These are phyloP conservation scores for Yponomeuta malinellus DNA, from an alignment of 2,888 invertebrate genomes.

Conservation along the genomic window DNA sequence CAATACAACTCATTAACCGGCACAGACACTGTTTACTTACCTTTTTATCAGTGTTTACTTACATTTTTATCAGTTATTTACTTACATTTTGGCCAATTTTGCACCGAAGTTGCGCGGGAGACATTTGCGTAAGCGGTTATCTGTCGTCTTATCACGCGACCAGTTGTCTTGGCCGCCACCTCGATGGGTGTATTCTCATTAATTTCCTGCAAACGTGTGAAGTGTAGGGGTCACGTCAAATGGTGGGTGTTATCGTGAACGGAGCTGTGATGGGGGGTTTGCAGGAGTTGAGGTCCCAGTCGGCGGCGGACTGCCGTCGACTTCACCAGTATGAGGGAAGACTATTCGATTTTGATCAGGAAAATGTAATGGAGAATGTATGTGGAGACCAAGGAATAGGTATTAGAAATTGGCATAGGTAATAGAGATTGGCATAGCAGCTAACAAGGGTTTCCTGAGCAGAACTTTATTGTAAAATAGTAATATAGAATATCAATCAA, in stretches of 20 bases:
- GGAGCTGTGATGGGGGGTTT: conserved; percentile 57
- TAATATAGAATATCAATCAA: too few relatives aligned
- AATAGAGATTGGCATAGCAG: too few relatives aligned
- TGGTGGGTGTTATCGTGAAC: conserved; percentile 46
- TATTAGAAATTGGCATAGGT: too few relatives aligned
- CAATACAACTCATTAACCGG: neutral
- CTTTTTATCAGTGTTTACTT: conserved; percentile 40
- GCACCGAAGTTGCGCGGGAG: conserved; percentile 39
- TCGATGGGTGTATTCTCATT: neutral
- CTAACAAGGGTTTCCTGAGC: too few relatives aligned
- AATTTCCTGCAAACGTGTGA: neutral
- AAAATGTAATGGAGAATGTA: neutral
- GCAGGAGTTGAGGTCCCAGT: conserved; percentile 40
- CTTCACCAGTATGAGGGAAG: conserved; percentile 41
- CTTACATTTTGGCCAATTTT: conserved; percentile 46
- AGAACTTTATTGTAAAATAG: too few relatives aligned
- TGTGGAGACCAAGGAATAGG: neutral
- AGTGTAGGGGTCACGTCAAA: conserved; percentile 28
- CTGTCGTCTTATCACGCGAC: conserved; percentile 29
- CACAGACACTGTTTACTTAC: neutral
- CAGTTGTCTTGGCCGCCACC: conserved; percentile 31
- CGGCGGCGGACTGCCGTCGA: conserved; percentile 65
- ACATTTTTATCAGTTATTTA: conserved; percentile 48
- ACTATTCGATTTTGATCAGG: conserved; percentile 22
- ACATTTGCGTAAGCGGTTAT: conserved; percentile 68